phyloP scores from a whole-genome alignment of 1,140 invertebrate species.

The Asobara japonica region DNA sequence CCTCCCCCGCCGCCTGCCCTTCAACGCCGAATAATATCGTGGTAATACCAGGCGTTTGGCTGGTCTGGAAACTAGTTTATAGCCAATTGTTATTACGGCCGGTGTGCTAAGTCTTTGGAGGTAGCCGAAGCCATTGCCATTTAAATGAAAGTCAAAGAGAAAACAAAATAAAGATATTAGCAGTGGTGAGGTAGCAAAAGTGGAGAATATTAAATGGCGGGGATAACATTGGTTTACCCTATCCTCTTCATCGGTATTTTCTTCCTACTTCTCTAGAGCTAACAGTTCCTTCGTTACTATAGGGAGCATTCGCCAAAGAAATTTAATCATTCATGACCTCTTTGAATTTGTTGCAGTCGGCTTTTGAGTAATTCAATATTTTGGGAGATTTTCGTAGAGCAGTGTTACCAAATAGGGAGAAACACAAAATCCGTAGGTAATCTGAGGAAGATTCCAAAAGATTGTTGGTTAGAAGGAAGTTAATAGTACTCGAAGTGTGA shows the following conservation, averaged over 20 bases:
- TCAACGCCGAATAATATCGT: slow-evolving; percentile 44
- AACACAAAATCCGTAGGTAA: no score
- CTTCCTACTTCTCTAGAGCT: neutral
- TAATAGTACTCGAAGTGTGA: no score
- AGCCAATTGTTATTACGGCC: slow-evolving; percentile 49
- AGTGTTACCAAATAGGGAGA: no score
- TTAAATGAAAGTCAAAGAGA: slow-evolving; percentile 37
- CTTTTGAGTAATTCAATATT: no score
- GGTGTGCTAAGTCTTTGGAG: slow-evolving; percentile 37
- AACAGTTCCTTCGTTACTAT: neutral
- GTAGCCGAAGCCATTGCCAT: slow-evolving; percentile 27
- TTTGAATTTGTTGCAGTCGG: no score
- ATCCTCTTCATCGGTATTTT: neutral
- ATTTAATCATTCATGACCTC: no score
- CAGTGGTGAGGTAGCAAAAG: neutral
- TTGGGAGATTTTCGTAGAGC: no score
- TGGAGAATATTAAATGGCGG: slow-evolving; percentile 4
- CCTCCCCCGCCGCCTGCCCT: neutral
- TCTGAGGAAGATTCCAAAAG: no score
- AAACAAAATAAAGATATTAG: slow-evolving; percentile 13
- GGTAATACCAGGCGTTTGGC: slow-evolving; percentile 37
- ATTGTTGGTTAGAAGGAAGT: no score
- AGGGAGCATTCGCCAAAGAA: no score
- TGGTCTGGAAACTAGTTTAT: slow-evolving; percentile 44
- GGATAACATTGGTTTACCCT: neutral